Base-by-base conservation (phyloP, 2,888 invertebrate genomes). In the Cyrtodaria siliqua region DNA sequence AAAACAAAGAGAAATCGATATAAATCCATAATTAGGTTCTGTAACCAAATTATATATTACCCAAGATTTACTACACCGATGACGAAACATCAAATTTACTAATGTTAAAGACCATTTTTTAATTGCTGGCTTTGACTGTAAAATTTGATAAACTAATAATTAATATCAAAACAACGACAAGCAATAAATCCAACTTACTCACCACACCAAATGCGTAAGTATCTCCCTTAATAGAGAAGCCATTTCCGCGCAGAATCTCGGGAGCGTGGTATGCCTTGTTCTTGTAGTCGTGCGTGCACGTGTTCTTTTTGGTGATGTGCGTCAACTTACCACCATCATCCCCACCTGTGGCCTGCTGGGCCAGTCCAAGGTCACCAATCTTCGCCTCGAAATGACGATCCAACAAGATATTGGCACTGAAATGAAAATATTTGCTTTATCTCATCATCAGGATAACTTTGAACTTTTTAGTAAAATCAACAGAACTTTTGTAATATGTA, bases 241-340 rank as follows among this genome's bases (percentile, higher is more conserved):
- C 77, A 33, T 94, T 71, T 95, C 95, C 42, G 94, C 94, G 84
- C 92, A 90, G 83, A 95, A 95, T 29, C 93, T 97, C 96, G 0
- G 95, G 95, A n/a, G 96, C 95, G 95, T 96, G 96, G 91, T 96
- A 96, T 0, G 96, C 96, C 4, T 94, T 94, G 14, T 96, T 96
- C 2, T 96, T 96, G 90, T 88, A 90, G 49, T 89, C 79, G 29
- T 86, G 88, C 6, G 79, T 78, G 29, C 77, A 62, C 1, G 78
- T 73, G 23, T 86, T 76, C 27, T 83, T 84, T 49, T 82, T 80
- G 2, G 91, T 88, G 27, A 91, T 87, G 60, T 90, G 91, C 0
- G 91, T 91, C 33, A 82, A 78, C 40, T 82, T 63, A 4, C 83
- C 85, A 0, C 76, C 77, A 1, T 68, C 63, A 6, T 77, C 94